Evolutionary conservation across 2,797 vertebrate species (phyloP).

Genomic region (Parauchenoglanis punctatus): DNA sequence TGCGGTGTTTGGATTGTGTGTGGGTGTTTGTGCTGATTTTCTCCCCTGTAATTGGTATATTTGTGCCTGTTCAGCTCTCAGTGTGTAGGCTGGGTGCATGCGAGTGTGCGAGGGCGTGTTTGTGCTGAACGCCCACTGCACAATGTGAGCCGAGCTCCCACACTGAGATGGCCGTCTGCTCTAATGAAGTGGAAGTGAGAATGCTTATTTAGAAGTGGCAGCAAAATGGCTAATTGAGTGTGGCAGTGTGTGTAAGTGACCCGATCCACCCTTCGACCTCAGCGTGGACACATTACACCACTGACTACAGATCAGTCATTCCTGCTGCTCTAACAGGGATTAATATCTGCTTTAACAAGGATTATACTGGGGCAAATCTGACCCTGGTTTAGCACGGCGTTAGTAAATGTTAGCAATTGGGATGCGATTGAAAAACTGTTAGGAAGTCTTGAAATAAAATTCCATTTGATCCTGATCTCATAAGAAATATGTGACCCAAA

Average conservation of each 20-base stretch:
- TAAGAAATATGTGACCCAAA: too few relatives aligned
- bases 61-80: slow-evolving; percentile 1
- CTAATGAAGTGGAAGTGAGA: slow-evolving; percentile 44
- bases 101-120: slow-evolving; percentile 17
- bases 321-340: not conserved
- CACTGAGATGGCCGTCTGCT: slow-evolving; percentile 37
- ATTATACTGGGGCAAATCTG: not conserved
- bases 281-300: not conserved
- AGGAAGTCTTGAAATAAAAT: not conserved
- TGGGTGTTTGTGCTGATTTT: slow-evolving; percentile 14
- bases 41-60: slow-evolving; percentile 9
- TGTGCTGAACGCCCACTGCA: slow-evolving; percentile 15
- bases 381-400: too few relatives aligned
- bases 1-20: not conserved
- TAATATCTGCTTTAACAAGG: not conserved
- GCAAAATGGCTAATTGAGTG: slow-evolving; percentile 42
- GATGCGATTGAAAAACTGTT: not conserved
- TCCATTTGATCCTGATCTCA: not conserved
- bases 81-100: slow-evolving; percentile 17
- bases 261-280: slow-evolving; percentile 23
- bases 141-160: slow-evolving; percentile 6
- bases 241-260: slow-evolving; percentile 20
- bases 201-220: slow-evolving; percentile 42
- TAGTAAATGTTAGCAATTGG: too few relatives aligned
- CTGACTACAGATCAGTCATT: slow-evolving; percentile 6